Base-by-base conservation (phyloP, 2,888 invertebrate species). In the Troides oblongomaculatus region DNA sequence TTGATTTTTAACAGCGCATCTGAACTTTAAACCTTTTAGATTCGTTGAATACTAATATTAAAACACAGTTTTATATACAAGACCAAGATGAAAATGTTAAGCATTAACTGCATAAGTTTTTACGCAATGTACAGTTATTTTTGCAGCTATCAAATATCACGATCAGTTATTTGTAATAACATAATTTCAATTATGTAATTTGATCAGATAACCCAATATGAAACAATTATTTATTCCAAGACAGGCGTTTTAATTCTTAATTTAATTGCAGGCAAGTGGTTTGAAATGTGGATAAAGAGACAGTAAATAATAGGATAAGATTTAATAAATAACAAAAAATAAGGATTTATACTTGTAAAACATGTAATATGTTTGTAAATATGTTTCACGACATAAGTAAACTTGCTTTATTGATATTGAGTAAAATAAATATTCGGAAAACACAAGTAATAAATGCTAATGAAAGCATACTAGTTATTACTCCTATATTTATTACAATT, bases 211-310 rank as follows among this genome's bases (percentile, higher is more conserved):
- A 36, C 36, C 8, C 36, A 56, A 30, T 56, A 64, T 56, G 53
- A n/a, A 53, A 56, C 53, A 56, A 64, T 64, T 64, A 64, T 56
- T 64, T 64, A 53, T 64, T 36, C 64, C 30, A n/a, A 36, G 64
- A 64, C 56, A 56, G 36, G 36, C 53, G 30, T 56, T 64, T 64
- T 53, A 64, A 53, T 36, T 64, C 53, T 64, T 36, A 64, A 64
- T 56, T 56, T 18, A 56, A 64, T 56, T 10, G 63, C 63, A 12
- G 12, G 12, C 3, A 46, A 46, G 46, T 46, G 14, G 12, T 46
- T 46, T 46, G 14, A 46, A 46, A 46, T 14, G 12, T 46, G 12
- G 14, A 46, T 14, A 46, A 46, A 46, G 2, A 14, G 4, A 46
- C 14, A 46, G 12, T 12, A 10, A 14, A 4, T 4, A 4, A 14